Percentiles rank a stretch among this genome's conserved stretches.
phyloP scores from a whole-genome alignment of 2,888 invertebrate species.

The Phengaris arion region DNA sequence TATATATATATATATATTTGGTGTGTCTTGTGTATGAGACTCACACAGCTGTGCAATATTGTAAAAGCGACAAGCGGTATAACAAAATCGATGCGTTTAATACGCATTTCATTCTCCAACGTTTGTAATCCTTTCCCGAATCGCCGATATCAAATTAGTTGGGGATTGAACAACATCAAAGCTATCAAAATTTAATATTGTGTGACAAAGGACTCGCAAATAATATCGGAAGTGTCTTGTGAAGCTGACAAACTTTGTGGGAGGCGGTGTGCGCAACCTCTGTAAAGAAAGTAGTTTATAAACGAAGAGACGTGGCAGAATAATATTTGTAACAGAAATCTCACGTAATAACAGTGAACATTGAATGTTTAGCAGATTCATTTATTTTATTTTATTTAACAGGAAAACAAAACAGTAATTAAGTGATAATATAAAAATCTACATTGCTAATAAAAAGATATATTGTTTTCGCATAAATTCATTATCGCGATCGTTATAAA shows the following conservation, averaged over 20 bases:
- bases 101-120: neutral
- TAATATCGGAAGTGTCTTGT: constrained; percentile 14
- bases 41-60: too few relatives aligned
- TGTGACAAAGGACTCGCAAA: constrained; percentile 24
- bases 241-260: constrained; percentile 19
- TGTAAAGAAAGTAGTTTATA: neutral
- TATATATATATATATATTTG: too few relatives aligned
- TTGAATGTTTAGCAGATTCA: too few relatives aligned
- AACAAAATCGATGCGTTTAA: neutral
- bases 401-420: too few relatives aligned
- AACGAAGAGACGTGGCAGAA: neutral
- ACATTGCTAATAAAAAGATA: too few relatives aligned
- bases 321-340: neutral
- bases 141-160: neutral
- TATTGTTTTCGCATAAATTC: too few relatives aligned
- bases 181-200: constrained; percentile 14
- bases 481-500: too few relatives aligned
- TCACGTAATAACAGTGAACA: neutral
- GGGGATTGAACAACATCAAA: neutral
- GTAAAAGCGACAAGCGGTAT: too few relatives aligned
- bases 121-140: neutral
- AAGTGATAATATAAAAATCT: too few relatives aligned
- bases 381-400: too few relatives aligned
- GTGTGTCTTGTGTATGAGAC: too few relatives aligned
- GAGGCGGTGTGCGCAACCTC: neutral